These are phyloP conservation scores for Hemiscyllium ocellatum DNA, from an alignment of 2,113 vertebrate genomes.

Conservation along the genomic window DNA sequence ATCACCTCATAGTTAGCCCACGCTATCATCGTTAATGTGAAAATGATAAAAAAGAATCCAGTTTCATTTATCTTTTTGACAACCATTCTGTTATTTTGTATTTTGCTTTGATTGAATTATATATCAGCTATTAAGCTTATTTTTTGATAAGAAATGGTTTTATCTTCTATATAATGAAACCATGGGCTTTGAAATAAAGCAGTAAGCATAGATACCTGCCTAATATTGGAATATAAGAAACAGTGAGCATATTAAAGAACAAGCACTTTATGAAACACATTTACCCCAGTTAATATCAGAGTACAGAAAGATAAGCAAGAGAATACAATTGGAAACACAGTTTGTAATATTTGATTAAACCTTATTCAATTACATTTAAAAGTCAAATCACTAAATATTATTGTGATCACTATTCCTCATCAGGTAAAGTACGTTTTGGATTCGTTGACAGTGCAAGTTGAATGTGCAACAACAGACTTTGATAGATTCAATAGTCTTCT, in stretches of 20 bases:
- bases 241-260: neutral
- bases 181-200: neutral
- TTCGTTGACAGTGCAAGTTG: neutral
- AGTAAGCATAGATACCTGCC: neutral
- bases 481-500: neutral
- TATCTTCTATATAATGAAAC: neutral
- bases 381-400: neutral
- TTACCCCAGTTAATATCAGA: neutral
- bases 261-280: neutral
- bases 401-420: neutral
- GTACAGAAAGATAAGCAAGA: neutral
- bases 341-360: neutral
- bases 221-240: neutral
- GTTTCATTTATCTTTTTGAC: conserved; percentile 33
- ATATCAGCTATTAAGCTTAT: neutral
- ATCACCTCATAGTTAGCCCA: neutral
- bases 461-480: neutral
- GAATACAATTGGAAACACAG: neutral
- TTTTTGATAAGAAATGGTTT: neutral
- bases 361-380: neutral
- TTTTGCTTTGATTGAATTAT: neutral
- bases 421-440: neutral
- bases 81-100: neutral
- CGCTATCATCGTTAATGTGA: neutral
- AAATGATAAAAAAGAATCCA: neutral